Evolutionary conservation across 2,797 vertebrate genomes (phyloP), one percentile per base, ranked within the genome.

Genomic region (Centroberyx gerrardi): DNA sequence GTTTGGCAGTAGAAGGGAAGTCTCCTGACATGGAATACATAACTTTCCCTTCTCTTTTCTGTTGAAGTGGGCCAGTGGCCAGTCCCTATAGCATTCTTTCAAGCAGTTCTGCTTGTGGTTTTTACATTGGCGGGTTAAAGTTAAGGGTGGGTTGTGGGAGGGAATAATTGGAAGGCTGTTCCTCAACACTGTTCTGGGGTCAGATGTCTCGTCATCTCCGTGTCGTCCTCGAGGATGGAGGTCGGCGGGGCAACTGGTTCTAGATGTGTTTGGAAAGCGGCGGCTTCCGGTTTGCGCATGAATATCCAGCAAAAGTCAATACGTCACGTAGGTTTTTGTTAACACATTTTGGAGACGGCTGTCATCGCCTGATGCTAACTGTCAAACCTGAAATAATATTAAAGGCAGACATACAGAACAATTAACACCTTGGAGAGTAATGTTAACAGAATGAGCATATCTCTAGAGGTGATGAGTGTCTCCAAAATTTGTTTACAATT

Each of bases 71-170:
- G 54, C 61, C 67, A 77, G 72, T 75, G 70, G 62, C 68, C 68
- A 71, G 63, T 85, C 58, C 59, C 14, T 55, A 55, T 38, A 29
- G 22, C 62, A 5, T 69, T 67, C 72, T 68, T 66, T 42, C 40
- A 67, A 73, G 67, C 36, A 27, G 58, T 63, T 81, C 46, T 74
- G 77, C 74, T 88, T 82, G 62, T 79, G 46, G 27, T 70, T 72
- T 87, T 87, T 69, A 62, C 49, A 79, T 72, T 69, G 66, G n/a
- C 14, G 53, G 54, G 8, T 63, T 8, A 65, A 52, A 29, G 5
- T 38, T 33, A 72, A 33, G 58, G 54, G 60, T 56, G n/a, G 49
- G 52, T 51, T 70, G 78, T 55, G 89, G 73, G 58, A 75, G 79
- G 55, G 71, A 79, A 13, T 73, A 60, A 69, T 71, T 65, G 29